phyloP scores from a whole-genome alignment of 2,113 vertebrate species.

The Ammodramus savannarum region DNA sequence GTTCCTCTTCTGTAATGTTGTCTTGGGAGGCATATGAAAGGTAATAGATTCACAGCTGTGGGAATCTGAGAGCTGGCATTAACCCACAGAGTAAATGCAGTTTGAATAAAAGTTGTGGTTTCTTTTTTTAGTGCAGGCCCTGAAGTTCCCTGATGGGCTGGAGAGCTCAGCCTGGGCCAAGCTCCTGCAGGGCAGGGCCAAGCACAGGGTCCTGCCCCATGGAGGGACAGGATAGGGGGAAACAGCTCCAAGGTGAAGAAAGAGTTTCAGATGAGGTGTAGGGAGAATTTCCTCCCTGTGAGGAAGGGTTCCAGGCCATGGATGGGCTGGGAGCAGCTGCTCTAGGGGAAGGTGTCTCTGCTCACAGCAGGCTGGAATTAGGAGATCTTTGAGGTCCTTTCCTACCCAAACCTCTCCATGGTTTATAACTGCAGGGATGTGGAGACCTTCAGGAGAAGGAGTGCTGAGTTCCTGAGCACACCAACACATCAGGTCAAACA shows the following conservation, averaged over 20 bases:
- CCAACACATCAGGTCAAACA: rapidly evolving
- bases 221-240: not conserved
- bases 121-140: not conserved
- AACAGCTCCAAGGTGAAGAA: not conserved
- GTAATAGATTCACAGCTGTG: not conserved
- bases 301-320: not conserved
- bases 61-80: not conserved
- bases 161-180: not conserved
- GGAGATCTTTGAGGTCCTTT: not conserved
- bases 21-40: not conserved
- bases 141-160: not conserved
- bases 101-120: not conserved
- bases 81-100: not conserved
- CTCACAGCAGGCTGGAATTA: not conserved
- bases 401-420: not conserved
- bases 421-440: not conserved
- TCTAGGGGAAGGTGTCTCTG: not conserved
- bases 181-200: not conserved
- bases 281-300: not conserved
- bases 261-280: not conserved
- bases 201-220: not conserved
- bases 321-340: not conserved
- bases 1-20: not conserved
- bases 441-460: not conserved
- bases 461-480: not conserved